phyloP scores from a whole-genome alignment of 2,113 vertebrate genomes.

The Poecile atricapillus region DNA sequence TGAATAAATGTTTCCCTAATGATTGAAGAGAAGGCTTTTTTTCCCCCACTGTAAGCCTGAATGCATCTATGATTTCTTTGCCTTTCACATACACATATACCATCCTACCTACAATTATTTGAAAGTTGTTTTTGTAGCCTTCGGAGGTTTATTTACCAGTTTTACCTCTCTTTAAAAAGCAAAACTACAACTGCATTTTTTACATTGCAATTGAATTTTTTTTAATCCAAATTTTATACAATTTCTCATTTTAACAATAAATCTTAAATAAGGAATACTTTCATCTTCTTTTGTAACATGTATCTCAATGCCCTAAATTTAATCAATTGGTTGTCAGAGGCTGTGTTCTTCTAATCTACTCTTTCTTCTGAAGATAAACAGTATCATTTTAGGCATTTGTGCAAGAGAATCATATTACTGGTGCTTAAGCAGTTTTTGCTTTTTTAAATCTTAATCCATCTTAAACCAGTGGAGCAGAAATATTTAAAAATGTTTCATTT shows the following conservation, averaged over 20 bases:
- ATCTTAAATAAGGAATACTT: slow-evolving; percentile 67
- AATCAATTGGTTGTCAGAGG: slow-evolving; percentile 79
- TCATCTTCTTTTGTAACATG: slow-evolving; percentile 74
- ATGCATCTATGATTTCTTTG: background rate
- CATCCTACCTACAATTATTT: slow-evolving; percentile 30
- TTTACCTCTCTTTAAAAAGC: background rate
- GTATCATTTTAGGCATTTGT: slow-evolving; percentile 84
- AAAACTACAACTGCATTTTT: background rate
- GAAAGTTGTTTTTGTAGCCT: slow-evolving; percentile 25
- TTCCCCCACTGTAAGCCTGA: background rate
- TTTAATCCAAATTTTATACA: slow-evolving; percentile 57
- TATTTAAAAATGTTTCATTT: slow-evolving; percentile 86
- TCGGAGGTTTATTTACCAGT: slow-evolving; percentile 24
- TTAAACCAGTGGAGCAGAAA: slow-evolving; percentile 84
- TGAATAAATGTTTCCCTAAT: slow-evolving; percentile 39
- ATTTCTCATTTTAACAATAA: slow-evolving; percentile 68
- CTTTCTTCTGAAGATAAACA: slow-evolving; percentile 82
- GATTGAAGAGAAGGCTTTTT: background rate
- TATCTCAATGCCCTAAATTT: slow-evolving; percentile 75
- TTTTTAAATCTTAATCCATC: slow-evolving; percentile 86
- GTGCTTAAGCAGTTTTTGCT: slow-evolving; percentile 85
- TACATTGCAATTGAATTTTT: slow-evolving; percentile 30
- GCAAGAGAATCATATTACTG: slow-evolving; percentile 83
- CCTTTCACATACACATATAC: background rate
- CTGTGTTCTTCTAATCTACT: slow-evolving; percentile 79